phyloP scores from a whole-genome alignment of 2,797 vertebrate genomes.

The Chloroceryle amazona region DNA sequence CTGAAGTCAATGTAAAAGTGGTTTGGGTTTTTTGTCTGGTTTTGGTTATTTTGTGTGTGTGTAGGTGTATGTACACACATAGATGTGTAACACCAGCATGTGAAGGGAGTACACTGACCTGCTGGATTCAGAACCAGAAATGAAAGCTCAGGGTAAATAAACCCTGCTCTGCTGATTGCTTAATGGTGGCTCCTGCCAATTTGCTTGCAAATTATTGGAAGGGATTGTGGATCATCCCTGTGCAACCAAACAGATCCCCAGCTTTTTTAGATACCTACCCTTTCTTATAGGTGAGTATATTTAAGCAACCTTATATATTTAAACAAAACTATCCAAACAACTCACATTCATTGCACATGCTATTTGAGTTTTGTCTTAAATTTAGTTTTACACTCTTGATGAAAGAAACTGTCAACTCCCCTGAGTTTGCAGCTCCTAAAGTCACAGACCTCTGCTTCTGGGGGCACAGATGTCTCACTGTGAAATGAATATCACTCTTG shows the following conservation, averaged over 20 bases:
- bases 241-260: neutral
- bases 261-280: neutral
- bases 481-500: neutral
- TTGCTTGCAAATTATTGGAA: neutral
- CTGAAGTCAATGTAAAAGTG: neutral
- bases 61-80: fast-evolving
- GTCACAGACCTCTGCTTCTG: neutral
- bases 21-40: too few species aligned
- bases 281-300: neutral
- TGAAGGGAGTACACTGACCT: neutral
- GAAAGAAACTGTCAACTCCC: neutral
- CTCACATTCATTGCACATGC: fast-evolving
- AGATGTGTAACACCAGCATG: neutral
- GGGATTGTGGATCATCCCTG: neutral
- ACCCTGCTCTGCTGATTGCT: neutral
- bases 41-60: too few species aligned
- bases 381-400: neutral
- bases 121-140: neutral
- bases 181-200: neutral
- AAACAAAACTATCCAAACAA: neutral
- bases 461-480: neutral
- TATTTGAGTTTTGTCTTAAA: neutral
- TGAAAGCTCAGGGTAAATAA: neutral
- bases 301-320: neutral
- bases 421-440: neutral